Base-by-base conservation (phyloP, 2,888 invertebrate species). In the Mythimna vitellina region DNA sequence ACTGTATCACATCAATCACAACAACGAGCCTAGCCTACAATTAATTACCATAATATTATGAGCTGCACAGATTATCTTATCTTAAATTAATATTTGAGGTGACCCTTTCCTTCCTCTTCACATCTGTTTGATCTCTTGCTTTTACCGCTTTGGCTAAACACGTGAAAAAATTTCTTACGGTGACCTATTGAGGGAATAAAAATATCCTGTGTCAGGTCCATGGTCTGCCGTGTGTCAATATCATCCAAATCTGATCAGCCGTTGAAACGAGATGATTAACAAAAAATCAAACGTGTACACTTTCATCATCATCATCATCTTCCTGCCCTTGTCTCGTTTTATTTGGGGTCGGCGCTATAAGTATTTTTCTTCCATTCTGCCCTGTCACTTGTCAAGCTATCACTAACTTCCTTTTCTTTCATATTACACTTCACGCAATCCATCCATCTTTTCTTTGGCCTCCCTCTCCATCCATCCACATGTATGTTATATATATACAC, bases 1-100 rank as follows among this genome's bases (percentile, higher is more conserved):
- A 53, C 10, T 61, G 25, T 32, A 49, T 25, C 58, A 46, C 56
- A 65, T 73, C 32, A 64, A 71, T 64, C 29, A 60, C 29, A 17
- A 60, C 17, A 61, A 58, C 46, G 25, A 42, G 14, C 14, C 35
- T 17, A 51, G 22, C 38, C 3, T 46, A 17, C 32, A 20, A 42
- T 53, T 70, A 53, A 70, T 42, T 53, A 25, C 14, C 56, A 17
- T 1, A 14, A 54, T 35, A 38, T 42, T 46, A 56, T n/a, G 46
- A 46, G 0, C 12, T 8, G 14, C 5, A n/a, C 54, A 35, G 51
- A 71, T 73, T 12, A 53, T 46, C 10, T 38, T 29, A 61, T 62
- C 25, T 56, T 25, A 10, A 29, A 57, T 68, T 56, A 14, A 54
- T 61, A 49, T 53, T 8, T 58, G 6, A 42, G 53, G 14, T 53